Conservation (phyloP, 2,888 invertebrate species). For the Acronicta aceris region DNA sequence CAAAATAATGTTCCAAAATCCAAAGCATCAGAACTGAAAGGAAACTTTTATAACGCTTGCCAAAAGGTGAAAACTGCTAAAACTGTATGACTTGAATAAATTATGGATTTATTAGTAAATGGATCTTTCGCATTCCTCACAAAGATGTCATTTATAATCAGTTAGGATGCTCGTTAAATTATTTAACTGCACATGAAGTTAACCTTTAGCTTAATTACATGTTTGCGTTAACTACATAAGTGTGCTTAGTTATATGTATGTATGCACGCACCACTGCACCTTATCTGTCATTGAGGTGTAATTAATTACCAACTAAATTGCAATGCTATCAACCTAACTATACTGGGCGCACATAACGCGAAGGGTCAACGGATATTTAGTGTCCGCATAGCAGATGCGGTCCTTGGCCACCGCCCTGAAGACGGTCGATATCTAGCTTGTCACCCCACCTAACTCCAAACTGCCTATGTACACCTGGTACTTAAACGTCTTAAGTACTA, state of each 20-base stretch:
- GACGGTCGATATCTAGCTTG: slow-evolving; percentile 86
- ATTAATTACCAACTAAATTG: slow-evolving; percentile 86
- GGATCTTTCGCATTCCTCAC: slow-evolving; percentile 28
- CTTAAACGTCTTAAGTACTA: slow-evolving; percentile 67
- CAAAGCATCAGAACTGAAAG: neutral
- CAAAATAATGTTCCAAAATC: slow-evolving; percentile 9
- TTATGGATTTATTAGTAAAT: slow-evolving; percentile 11
- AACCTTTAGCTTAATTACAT: slow-evolving; percentile 55
- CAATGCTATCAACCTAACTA: slow-evolving; percentile 60
- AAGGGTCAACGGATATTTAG: slow-evolving; percentile 88
- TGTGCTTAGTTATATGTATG: slow-evolving; percentile 33
- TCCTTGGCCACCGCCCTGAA: slow-evolving; percentile 87
- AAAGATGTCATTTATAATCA: slow-evolving; percentile 46
- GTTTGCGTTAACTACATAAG: slow-evolving; percentile 45
- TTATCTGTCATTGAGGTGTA: slow-evolving; percentile 86
- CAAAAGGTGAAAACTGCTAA: slow-evolving; percentile 12
- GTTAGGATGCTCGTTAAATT: slow-evolving; percentile 44
- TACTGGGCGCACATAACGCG: slow-evolving; percentile 75
- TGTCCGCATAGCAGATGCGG: slow-evolving; percentile 87
- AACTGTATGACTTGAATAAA: slow-evolving; percentile 9
- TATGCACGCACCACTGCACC: slow-evolving; percentile 73
- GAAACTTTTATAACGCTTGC: slow-evolving; percentile 9
- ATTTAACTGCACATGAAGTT: slow-evolving; percentile 40
- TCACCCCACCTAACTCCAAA: slow-evolving; percentile 85
- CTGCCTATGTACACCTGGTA: slow-evolving; percentile 86